A percentile compares a stretch with the other conserved stretches of the same genome.
Evolutionary conservation across 1,140 invertebrate species (phyloP).

Genomic region (Drosophila eugracilis): DNA sequence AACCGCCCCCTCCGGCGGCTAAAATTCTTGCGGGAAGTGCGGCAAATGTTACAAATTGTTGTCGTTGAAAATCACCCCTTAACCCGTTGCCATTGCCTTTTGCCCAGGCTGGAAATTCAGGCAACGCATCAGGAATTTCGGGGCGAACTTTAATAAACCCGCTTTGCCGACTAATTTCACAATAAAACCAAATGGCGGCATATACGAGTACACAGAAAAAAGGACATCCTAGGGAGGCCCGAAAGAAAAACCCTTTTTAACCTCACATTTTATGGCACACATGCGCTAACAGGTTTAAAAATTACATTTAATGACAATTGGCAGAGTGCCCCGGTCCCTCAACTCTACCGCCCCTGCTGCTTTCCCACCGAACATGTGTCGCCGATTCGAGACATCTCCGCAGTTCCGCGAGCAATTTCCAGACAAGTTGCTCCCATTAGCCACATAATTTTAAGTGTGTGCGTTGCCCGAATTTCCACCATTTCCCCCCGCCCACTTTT

Average conservation of each 20-base stretch:
- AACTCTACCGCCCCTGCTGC: slow-evolving; percentile 9
- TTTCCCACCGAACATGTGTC: slow-evolving; percentile 62
- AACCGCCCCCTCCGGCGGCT: slow-evolving; percentile 15
- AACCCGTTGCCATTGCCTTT: slow-evolving; percentile 31
- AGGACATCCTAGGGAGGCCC: slow-evolving; percentile 29
- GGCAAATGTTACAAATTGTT: slow-evolving; percentile 83
- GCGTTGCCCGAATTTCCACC: slow-evolving; percentile 58
- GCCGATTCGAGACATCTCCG: slow-evolving; percentile 51
- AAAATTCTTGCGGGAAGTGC: slow-evolving; percentile 79
- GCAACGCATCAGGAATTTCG: slow-evolving; percentile 29
- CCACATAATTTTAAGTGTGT: slow-evolving; percentile 83
- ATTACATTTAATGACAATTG: slow-evolving; percentile 83
- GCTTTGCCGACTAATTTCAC: slow-evolving; percentile 79
- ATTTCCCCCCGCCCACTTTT: not conserved
- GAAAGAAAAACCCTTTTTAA: slow-evolving; percentile 63
- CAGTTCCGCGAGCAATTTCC: slow-evolving; percentile 71
- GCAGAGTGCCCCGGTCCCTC: slow-evolving; percentile 45
- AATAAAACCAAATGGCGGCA: slow-evolving; percentile 74
- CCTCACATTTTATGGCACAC: slow-evolving; percentile 71
- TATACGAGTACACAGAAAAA: slow-evolving; percentile 32
- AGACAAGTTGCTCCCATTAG: slow-evolving; percentile 82
- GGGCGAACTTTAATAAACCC: slow-evolving; percentile 76
- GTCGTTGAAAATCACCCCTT: slow-evolving; percentile 53
- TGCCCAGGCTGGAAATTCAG: slow-evolving; percentile 25
- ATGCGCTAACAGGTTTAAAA: slow-evolving; percentile 82